Evolutionary conservation across 1,140 invertebrate species (phyloP), one percentile per base, ranked within the genome.

Genomic region (Plutomurus gul): DNA sequence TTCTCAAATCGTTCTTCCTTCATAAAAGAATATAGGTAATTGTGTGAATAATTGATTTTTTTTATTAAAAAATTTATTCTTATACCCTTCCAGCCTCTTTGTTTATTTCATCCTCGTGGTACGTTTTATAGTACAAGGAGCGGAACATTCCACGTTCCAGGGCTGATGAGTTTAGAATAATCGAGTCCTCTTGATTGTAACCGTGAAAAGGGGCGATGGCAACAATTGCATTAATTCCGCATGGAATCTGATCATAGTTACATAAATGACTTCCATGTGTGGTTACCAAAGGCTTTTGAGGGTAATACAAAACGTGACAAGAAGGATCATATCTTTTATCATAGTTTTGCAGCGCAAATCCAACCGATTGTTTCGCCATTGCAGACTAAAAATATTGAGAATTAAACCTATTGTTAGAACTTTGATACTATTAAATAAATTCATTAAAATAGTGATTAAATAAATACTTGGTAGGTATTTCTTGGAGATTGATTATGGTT

Each of bases 351-450:
- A 98, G 98, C 85, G 99, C 99, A 11, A 99, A 96, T 43, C 98
- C 98, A 96, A 99, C 99, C 85, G 97, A 96, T 91, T 99, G 97
- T 89, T 98, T 97, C 89, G 97, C 97, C 97, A 99, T 99, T 94
- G 97, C 97, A 90, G 95, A 97, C 92, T 95, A 78, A 51, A 80
- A 77, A 18, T 27, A 47, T 20, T 13, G 16, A 71, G 11, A 49
- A 46, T 43, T 25, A 39, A 40, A 65, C 37, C 18, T 10, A 11
- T 5, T 46, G 1, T 46, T 11, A 16, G 10, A 16, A 43, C 13
- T 46, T 16, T 3, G 13, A 18, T n/a, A n/a, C 16, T 8, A 46
- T 16, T 8, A 75, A 47, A 47, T 30, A 74, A 18, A 74, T 18
- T 36, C 43, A n/a, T 33, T 84, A 49, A n/a, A 43, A 39, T 46